Conservation (phyloP, 2,888 invertebrate species). For the Cephus pulcher region DNA sequence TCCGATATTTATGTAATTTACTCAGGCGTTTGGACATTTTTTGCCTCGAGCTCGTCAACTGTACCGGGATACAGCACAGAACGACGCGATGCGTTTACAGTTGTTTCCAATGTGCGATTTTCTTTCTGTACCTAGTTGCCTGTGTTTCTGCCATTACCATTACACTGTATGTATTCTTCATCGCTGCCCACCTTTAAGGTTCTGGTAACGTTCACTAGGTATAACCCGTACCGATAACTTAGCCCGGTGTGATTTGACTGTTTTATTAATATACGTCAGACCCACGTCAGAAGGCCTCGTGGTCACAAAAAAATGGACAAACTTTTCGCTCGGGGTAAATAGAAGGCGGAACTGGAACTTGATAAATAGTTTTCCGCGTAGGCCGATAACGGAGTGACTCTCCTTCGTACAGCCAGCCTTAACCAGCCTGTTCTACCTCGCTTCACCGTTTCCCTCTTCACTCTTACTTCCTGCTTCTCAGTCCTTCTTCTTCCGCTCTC, state of each 20-base stretch:
- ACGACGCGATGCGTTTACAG: background rate
- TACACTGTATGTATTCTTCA: background rate
- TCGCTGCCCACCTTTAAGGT: background rate
- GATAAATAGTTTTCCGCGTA: conserved; percentile 15
- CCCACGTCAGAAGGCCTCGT: conserved; percentile 11
- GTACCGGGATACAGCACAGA: background rate
- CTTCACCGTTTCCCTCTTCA: conserved; percentile 3
- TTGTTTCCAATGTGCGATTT: background rate
- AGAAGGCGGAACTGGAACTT: conserved; percentile 17
- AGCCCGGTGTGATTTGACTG: conserved; percentile 17
- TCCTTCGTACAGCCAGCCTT: background rate
- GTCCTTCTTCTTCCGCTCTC: background rate
- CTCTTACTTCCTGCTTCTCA: background rate
- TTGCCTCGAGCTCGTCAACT: background rate
- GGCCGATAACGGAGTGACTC: background rate
- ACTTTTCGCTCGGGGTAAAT: conserved; percentile 15
- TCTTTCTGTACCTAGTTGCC: background rate
- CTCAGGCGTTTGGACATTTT: background rate
- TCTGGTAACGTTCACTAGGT: background rate
- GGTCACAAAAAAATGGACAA: conserved; percentile 17
- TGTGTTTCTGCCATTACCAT: background rate
- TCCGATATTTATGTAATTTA: background rate
- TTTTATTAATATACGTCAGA: conserved; percentile 24
- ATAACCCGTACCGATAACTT: conserved; percentile 11
- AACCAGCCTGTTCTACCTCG: conserved; percentile 10